phyloP scores from a whole-genome alignment of 2,888 invertebrate species.

The Bugulina stolonifera region DNA sequence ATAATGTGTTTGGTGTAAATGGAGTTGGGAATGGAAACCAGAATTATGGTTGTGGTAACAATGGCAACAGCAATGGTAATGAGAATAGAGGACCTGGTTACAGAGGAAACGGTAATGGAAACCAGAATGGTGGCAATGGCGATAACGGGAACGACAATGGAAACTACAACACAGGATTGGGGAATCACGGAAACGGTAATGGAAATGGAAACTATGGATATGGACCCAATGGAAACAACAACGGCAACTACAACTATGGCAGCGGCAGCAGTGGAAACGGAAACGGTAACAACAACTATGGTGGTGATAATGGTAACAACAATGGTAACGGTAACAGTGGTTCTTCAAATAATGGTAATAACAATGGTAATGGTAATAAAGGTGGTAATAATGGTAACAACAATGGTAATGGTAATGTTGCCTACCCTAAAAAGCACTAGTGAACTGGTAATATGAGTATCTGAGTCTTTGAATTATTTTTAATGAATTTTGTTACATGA shows the following conservation, averaged over 20 bases:
- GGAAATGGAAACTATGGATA: neutral
- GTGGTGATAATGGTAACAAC: neutral
- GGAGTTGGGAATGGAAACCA: conserved; percentile 1
- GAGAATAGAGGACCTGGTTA: conserved; percentile 6
- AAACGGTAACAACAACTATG: neutral
- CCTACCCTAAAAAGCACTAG: neutral
- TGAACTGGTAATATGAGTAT: too few relatives aligned
- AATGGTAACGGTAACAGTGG: conserved; percentile 1
- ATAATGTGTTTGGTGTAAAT: neutral
- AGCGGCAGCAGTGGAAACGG: neutral
- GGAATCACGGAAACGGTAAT: conserved; percentile 27
- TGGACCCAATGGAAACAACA: neutral
- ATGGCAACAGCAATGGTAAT: conserved; percentile 16
- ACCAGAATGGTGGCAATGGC: conserved; percentile 30
- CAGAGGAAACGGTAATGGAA: conserved; percentile 37
- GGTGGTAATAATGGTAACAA: conserved; percentile 18
- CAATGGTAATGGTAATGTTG: neutral
- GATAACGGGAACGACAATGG: conserved; percentile 28
- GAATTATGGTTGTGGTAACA: conserved; percentile 8
- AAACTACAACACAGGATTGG: conserved; percentile 13
- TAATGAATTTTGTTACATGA: too few relatives aligned
- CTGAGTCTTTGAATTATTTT: too few relatives aligned
- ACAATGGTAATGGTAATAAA: conserved; percentile 1
- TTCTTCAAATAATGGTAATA: neutral
- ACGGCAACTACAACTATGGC: neutral